Evolutionary conservation across 2,888 invertebrate genomes (phyloP).

Genomic region (Oligia strigilis): DNA sequence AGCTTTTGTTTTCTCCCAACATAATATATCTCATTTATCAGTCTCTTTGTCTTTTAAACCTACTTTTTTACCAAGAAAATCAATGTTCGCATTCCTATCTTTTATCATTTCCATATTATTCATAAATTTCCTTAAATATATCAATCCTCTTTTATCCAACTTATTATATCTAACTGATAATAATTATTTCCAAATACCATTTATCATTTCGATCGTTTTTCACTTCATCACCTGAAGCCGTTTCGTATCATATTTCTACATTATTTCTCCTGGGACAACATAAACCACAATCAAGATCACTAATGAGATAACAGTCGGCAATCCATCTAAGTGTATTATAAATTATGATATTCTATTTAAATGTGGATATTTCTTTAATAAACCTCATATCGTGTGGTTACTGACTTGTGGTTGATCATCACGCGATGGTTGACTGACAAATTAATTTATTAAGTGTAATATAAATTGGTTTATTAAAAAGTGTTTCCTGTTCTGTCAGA

Average conservation of each 20-base stretch:
- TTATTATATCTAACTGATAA: constrained; percentile 32
- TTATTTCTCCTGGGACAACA: constrained; percentile 53
- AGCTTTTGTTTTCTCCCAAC: not conserved
- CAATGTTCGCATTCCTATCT: not conserved
- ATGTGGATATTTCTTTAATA: constrained; percentile 43
- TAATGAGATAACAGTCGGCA: constrained; percentile 57
- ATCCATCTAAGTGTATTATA: constrained; percentile 57
- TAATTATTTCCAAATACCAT: constrained; percentile 37
- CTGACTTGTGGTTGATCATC: constrained; percentile 58
- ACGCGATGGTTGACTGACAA: constrained; percentile 50
- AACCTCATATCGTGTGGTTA: constrained; percentile 50
- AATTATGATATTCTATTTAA: constrained; percentile 57
- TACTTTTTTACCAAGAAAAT: not conserved
- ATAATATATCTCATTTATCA: not conserved
- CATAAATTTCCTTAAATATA: constrained; percentile 23
- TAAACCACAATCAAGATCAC: constrained; percentile 54
- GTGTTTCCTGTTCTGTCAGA: constrained; percentile 35
- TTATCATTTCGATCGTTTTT: constrained; percentile 50
- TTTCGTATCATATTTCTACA: constrained; percentile 60
- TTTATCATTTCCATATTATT: not conserved
- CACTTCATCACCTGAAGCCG: constrained; percentile 53
- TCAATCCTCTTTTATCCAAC: constrained; percentile 10
- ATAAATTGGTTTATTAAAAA: constrained; percentile 41
- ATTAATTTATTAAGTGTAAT: constrained; percentile 45
- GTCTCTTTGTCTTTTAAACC: not conserved